Evolutionary conservation across 1,140 invertebrate genomes (phyloP), one percentile per base, ranked within the genome.

Genomic region (Pseudomyrmex flavicornis): DNA sequence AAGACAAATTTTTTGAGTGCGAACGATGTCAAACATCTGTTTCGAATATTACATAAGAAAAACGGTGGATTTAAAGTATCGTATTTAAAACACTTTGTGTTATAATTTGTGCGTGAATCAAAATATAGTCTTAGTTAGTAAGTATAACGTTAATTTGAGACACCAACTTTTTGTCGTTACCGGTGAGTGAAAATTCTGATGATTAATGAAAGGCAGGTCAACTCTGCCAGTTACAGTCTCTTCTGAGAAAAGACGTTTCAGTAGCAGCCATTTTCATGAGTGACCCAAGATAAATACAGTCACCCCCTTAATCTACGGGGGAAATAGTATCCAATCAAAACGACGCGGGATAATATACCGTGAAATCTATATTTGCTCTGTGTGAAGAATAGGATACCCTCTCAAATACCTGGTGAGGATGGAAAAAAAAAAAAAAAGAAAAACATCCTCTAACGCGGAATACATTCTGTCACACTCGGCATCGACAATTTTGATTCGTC

Each of bases 301-400:
- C 22, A 12, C 63, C 54, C 15, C 54, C 54, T 15, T 61, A 79
- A 84, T 69, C 46, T 13, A 69, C 44, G 22, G 17, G 56, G 15
- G 15, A 77, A 56, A 15, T 46, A 54, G 50, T 61, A 72, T 26
- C 62, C 62, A 76, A 66, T 76, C 48, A 44, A 76, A 77, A 83
- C 10, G 56, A 58, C 13, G 63, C 50, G 76, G 20, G 12, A 17
- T 83, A 84, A 84, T 61, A 82, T 54, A 20, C 66, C 76, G 75
- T 72, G 44, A 82, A 83, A 85, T 85, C 48, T 63, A 66, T 85
- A 83, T 73, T 83, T 82, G 82, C 63, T 84, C 35, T 66, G 13
- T 66, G 13, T 44, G 54, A 68, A 48, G 17, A 77, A 82, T 35
- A 59, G 58, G 22, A 26, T 15, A 48, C 26, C 26, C n/a, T n/a